phyloP scores from a whole-genome alignment of 2,888 invertebrate genomes.

The Lycophotia porphyrea region DNA sequence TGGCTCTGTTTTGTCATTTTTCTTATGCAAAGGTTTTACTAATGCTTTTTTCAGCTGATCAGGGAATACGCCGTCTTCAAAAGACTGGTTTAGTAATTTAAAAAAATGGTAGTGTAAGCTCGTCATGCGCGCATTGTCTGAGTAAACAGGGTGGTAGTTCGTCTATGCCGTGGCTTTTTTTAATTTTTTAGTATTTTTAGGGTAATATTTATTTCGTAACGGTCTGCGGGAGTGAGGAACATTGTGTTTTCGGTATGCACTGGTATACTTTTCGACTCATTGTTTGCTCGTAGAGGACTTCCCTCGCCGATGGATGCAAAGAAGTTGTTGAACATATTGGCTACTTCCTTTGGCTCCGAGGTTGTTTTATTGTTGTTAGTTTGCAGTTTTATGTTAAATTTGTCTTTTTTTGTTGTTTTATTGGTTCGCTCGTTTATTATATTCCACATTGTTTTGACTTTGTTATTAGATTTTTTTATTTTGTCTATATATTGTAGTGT shows the following conservation, averaged over 20 bases:
- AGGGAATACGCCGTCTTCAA: background rate
- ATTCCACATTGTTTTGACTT: no score
- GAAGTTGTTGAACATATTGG: background rate
- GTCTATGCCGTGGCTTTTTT: background rate
- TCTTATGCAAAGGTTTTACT: conserved; percentile 1
- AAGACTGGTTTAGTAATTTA: background rate
- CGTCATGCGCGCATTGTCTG: background rate
- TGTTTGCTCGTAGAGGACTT: background rate
- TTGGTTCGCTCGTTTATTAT: no score
- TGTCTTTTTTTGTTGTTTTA: no score
- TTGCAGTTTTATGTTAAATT: no score
- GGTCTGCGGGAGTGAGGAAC: background rate
- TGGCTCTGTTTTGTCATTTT: background rate
- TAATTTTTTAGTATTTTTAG: background rate
- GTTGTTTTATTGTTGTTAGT: no score
- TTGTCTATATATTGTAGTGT: no score
- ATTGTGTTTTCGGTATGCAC: background rate
- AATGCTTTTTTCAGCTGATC: background rate
- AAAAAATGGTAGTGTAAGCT: background rate
- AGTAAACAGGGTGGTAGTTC: background rate
- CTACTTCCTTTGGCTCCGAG: background rate
- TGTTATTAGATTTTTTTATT: no score
- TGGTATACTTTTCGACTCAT: background rate
- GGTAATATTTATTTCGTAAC: background rate
- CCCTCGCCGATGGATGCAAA: background rate